Evolutionary conservation across 1,140 invertebrate genomes (phyloP), one percentile per base, ranked within the genome.

Genomic region (Copidosoma floridanum): DNA sequence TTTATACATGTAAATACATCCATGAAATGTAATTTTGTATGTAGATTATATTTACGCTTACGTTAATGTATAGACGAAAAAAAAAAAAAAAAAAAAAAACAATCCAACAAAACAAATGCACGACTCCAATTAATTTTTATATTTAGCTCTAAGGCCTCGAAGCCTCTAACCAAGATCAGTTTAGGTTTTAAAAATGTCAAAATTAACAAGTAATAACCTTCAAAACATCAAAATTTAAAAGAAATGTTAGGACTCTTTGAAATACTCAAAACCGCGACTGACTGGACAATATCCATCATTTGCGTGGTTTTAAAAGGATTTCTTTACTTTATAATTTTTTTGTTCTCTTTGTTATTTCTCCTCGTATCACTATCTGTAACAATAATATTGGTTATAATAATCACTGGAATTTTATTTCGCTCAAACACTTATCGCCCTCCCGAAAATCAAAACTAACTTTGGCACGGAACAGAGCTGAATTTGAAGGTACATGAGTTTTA

Each of bases 141-240:
- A n/a, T n/a, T n/a, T n/a, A n/a, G n/a, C n/a, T n/a, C n/a, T n/a
- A n/a, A n/a, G n/a, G n/a, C n/a, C n/a, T n/a, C n/a, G n/a, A n/a
- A n/a, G n/a, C n/a, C n/a, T n/a, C n/a, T n/a, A n/a, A n/a, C n/a
- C n/a, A n/a, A n/a, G n/a, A n/a, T n/a, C n/a, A n/a, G n/a, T n/a
- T n/a, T n/a, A n/a, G n/a, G n/a, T n/a, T n/a, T n/a, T 32, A 55
- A 37, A 59, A 52, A 53, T 24, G 35, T 58, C 57, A 58, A 58
- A 57, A 58, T 58, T 51, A 23, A 43, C 18, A 58, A 37, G 38
- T 52, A 50, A 32, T 54, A 52, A 59, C 57, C 48, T 58, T 20
- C 1, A 24, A 38, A 46, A 14, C 37, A 6, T 35, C n/a, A 18
- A 8, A 23, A 46, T 53, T 27, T n/a, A 41, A 32, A 52, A 46